Evolutionary conservation across 2,888 invertebrate species (phyloP).

Genomic region (Volucella inanis): DNA sequence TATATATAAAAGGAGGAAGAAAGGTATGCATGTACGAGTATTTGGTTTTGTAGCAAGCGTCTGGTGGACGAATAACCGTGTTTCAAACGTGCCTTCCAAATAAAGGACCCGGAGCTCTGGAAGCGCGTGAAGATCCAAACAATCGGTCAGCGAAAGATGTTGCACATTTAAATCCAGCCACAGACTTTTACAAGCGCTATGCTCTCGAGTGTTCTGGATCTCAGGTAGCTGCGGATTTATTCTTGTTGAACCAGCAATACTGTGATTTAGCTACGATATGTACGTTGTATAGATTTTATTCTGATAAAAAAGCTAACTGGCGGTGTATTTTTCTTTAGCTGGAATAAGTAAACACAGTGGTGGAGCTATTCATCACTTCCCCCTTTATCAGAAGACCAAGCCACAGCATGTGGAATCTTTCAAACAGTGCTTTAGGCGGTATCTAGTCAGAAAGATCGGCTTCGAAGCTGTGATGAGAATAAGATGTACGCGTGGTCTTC

Average conservation of each 20-base stretch:
- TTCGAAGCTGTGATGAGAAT: constrained; percentile 99
- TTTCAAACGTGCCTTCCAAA: constrained; percentile 95
- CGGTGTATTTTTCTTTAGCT: constrained; percentile 83
- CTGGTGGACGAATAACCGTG: constrained; percentile 97
- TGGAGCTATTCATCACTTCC: constrained; percentile 96
- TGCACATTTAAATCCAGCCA: constrained; percentile 95
- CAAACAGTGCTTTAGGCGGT: constrained; percentile 90
- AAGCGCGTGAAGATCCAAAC: constrained; percentile 93
- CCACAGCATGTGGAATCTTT: constrained; percentile 89
- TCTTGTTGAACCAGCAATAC: constrained; percentile 96
- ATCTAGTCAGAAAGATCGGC: constrained; percentile 97
- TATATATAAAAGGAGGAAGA: neutral
- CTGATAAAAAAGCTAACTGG: neutral
- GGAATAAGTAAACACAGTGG: constrained; percentile 98
- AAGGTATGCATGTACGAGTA: neutral
- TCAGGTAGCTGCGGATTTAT: constrained; percentile 97
- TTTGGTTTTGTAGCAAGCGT: constrained; percentile 86
- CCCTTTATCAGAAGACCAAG: constrained; percentile 90
- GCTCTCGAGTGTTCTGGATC: constrained; percentile 98
- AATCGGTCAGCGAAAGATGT: constrained; percentile 92
- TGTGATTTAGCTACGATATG: constrained; percentile 96
- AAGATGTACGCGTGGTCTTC: constrained; percentile 95
- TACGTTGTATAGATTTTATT: constrained; percentile 79
- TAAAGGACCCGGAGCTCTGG: constrained; percentile 93
- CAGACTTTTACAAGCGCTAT: constrained; percentile 98